Evolutionary conservation across 2,113 vertebrate genomes (phyloP), one percentile per base, ranked within the genome.

Genomic region (Empidonax traillii): DNA sequence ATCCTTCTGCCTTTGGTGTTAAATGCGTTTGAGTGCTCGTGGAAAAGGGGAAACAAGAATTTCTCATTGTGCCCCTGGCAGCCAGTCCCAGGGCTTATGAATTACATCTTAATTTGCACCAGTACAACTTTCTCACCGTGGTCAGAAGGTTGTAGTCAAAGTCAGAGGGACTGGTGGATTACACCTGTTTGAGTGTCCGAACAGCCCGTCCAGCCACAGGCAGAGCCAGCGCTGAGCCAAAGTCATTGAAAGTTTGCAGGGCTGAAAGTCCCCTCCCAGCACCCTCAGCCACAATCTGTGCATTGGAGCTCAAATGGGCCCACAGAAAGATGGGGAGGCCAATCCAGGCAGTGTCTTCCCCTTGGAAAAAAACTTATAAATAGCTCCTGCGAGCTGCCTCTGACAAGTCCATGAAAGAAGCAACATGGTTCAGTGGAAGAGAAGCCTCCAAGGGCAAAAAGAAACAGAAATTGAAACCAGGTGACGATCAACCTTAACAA

Each of bases 391-490:
- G 53, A 79, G 84, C 65, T 61, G 87, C 53, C 92, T 88, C 80
- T 69, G 68, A 68, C 74, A 83, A 78, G 96, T 81, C 74, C 46
- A 15, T 94, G 96, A 85, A 96, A 95, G 96, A 96, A 96, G 94
- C 91, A 93, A 82, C 72, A 9, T 24, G n/a, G 74, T 71, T 96
- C 90, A 79, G 90, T 80, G 87, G 76, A 58, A 90, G 86, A 81
- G 87, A 30, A 77, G 93, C 96, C 97, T 92, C 93, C 68, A 75
- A 61, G 85, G 83, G 96, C 96, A 97, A 84, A 94, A 94, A 94
- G 96, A 94, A 93, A 72, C 96, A 96, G 91, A 93, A 96, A 95
- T 73, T 94, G 90, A 97, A 93, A 96, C 93, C 85, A 95, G 81
- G 85, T 91, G 83, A 95, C 58, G 68, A 89, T 92, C 94, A 93